Conservation (phyloP, 2,797 vertebrate genomes). For the Danio choprae region DNA sequence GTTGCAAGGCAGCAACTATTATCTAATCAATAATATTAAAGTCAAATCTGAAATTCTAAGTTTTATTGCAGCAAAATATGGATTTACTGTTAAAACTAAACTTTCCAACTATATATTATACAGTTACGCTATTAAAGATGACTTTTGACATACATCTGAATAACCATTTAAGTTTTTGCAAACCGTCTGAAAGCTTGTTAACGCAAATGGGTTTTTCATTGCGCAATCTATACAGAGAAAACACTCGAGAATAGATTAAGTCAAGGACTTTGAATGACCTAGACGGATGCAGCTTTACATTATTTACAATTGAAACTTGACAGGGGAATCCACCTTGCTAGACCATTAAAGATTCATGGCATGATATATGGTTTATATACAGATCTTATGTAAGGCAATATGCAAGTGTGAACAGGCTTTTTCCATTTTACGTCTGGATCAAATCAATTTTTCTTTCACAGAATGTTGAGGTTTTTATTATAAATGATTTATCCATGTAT, state of each 20-base stretch:
- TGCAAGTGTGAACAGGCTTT: conserved; percentile 19
- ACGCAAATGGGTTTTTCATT: neutral
- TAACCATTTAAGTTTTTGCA: neutral
- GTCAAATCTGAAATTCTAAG: neutral
- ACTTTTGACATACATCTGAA: neutral
- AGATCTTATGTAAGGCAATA: conserved; percentile 46
- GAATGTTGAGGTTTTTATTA: no score
- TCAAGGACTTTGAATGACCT: neutral
- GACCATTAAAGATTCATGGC: conserved; percentile 72
- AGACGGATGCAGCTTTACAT: conserved; percentile 66
- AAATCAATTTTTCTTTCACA: no score
- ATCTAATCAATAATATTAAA: neutral
- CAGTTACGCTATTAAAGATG: neutral
- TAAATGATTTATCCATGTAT: no score
- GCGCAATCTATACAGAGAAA: neutral
- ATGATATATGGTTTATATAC: conserved; percentile 65
- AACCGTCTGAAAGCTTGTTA: neutral
- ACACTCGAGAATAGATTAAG: neutral
- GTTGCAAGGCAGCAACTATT: neutral
- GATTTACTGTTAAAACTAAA: neutral
- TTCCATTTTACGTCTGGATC: no score
- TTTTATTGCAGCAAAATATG: no score
- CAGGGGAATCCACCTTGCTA: conserved; percentile 65
- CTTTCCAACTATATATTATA: neutral
- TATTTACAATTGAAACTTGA: conserved; percentile 77